Base-by-base conservation (phyloP, 1,140 invertebrate genomes). In the Papilio xuthus region DNA sequence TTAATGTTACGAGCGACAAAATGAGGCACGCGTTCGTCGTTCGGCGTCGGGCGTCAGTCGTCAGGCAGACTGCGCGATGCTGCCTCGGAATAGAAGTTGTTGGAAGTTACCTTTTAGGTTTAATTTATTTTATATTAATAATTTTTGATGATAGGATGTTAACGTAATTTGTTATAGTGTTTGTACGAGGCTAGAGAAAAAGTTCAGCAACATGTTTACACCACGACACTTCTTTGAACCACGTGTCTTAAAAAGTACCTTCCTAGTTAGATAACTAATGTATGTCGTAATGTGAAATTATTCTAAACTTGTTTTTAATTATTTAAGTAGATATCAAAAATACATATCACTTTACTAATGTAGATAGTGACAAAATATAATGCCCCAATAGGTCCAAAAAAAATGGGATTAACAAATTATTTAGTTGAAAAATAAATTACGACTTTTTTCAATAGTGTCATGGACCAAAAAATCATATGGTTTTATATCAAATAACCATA, bases 191-290 rank as follows among this genome's bases (percentile, higher is more conserved):
- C 88, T 79, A 82, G 90, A 90, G 90, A 87, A 92, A 93, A 92
- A 92, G 91, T 94, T 94, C 92, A 94, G 92, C 91, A 93, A 93
- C 81, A 81, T 73, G 83, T 83, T 82, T 88, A 82, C 85, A 79
- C 42, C 81, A 86, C 79, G 81, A 77, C 80, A 80, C 77, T 85
- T 81, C 81, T 79, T 88, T 82, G 85, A 89, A 81, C 86, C 87
- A 88, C 89, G 92, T 94, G 92, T 93, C 91, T 92, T 94, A 93
- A 89, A 87, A 83, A 89, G 91, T 93, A 94, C 92, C 92, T 93
- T 92, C 87, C 84, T 90, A 91, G 86, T 84, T 93, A 91, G 85
- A 78, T 91, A 90, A 85, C 82, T 80, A 88, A 89, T 82, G 83
- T 79, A 75, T 85, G 84, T 84, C 77, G 73, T 85, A 71, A 70